These are phyloP conservation scores for Tichodroma muraria DNA, from an alignment of 2,113 vertebrate genomes.

Conservation along the genomic window DNA sequence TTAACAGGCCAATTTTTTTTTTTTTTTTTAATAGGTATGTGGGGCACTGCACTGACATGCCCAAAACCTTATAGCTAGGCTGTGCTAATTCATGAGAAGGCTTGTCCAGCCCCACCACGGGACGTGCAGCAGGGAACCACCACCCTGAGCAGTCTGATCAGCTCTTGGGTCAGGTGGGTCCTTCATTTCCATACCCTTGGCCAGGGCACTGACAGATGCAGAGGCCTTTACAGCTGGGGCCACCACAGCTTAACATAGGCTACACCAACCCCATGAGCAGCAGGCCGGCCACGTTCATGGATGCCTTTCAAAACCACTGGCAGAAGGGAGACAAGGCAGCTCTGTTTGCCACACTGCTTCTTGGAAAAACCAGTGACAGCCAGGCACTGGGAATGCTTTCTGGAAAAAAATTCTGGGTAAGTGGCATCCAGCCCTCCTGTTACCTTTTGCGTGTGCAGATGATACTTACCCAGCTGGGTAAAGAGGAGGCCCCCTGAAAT, in stretches of 20 bases:
- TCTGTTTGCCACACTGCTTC: background rate
- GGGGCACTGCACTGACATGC: background rate
- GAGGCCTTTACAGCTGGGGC: background rate
- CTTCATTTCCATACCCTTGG: rapidly evolving
- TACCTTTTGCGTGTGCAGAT: background rate
- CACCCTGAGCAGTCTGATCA: rapidly evolving
- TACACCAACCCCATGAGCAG: background rate
- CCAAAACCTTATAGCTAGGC: background rate
- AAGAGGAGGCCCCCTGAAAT: background rate
- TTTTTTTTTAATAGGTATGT: background rate
- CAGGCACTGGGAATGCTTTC: background rate
- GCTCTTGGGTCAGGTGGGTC: too few species aligned
- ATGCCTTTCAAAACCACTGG: background rate
- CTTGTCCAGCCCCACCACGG: background rate
- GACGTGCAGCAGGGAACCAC: background rate
- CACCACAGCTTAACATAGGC: rapidly evolving
- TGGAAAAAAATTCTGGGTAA: background rate
- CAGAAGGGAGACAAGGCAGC: background rate
- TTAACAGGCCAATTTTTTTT: background rate
- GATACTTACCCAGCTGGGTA: background rate
- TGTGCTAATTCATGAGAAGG: background rate
- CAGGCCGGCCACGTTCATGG: background rate
- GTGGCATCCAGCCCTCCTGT: background rate
- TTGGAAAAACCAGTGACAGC: background rate
- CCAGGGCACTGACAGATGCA: too few species aligned